These are phyloP conservation scores for Dione juno DNA, from an alignment of 2,888 invertebrate species.

Conservation along the genomic window DNA sequence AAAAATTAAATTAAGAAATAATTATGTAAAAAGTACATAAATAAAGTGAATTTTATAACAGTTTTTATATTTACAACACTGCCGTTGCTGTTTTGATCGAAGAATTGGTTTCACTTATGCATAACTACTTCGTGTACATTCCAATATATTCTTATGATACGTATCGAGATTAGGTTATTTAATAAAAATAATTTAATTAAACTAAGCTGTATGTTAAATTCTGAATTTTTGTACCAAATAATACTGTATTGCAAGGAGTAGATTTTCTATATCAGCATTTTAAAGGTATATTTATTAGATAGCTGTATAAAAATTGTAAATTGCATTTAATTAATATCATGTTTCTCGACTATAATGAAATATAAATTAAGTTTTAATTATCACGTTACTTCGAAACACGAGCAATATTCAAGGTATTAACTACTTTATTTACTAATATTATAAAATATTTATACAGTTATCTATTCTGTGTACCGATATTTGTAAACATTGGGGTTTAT, in stretches of 20 bases:
- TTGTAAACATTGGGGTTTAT: constrained; percentile 29
- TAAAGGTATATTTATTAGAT: not conserved
- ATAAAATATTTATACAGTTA: constrained; percentile 25
- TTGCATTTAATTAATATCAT: not conserved
- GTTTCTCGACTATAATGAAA: no score
- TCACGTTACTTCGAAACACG: not conserved
- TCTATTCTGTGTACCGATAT: constrained; percentile 21
- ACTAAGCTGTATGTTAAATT: constrained; percentile 12
- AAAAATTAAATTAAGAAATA: constrained; percentile 7
- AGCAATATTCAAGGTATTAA: not conserved
- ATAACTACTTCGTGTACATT: constrained; percentile 2
- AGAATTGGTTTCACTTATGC: not conserved
- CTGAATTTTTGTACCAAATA: constrained; percentile 25
- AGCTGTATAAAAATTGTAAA: not conserved
- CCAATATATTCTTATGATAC: constrained; percentile 15
- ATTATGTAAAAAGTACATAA: constrained; percentile 15
- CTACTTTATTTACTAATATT: not conserved
- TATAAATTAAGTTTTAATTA: no score
- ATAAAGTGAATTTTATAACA: constrained; percentile 25
- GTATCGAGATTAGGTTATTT: not conserved
- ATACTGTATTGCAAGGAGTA: constrained; percentile 22
- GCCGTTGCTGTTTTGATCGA: constrained; percentile 21
- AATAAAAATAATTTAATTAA: not conserved
- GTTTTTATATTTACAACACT: constrained; percentile 28
- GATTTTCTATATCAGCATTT: constrained; percentile 27